Percentiles rank a stretch among this genome's conserved stretches.
Conservation (phyloP, 2,888 invertebrate species). For the Itoplectis maculator region DNA sequence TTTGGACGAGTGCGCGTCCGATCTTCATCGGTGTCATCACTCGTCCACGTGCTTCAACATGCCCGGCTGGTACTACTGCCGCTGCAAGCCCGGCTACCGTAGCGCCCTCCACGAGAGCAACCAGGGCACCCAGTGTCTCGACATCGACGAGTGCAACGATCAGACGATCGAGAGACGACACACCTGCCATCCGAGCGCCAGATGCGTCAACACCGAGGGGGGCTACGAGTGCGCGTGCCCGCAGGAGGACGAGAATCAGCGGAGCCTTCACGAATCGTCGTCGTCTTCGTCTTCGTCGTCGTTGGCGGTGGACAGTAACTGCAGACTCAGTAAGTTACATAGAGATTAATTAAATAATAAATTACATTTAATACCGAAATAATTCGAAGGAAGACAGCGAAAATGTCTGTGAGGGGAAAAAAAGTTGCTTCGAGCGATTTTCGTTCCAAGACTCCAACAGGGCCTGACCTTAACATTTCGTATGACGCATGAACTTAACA, state of each 20-base stretch:
- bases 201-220: constrained; percentile 92
- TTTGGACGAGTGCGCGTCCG: constrained; percentile 92
- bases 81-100: constrained; percentile 92
- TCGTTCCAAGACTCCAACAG: neutral
- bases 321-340: constrained; percentile 88
- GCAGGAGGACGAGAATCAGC: constrained; percentile 73
- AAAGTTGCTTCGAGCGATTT: neutral
- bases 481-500: neutral
- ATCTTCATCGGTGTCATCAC: constrained; percentile 90
- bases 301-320: constrained; percentile 81
- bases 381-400: neutral
- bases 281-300: constrained; percentile 21
- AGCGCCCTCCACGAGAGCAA: constrained; percentile 86
- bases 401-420: neutral
- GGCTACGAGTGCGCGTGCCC: constrained; percentile 92
- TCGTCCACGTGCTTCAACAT: constrained; percentile 94
- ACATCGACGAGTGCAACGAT: constrained; percentile 93
- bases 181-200: constrained; percentile 92
- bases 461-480: neutral
- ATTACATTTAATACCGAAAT: neutral
- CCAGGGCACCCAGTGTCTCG: constrained; percentile 88
- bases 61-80: constrained; percentile 96
- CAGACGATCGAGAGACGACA: constrained; percentile 86
- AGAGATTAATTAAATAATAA: neutral
- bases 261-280: constrained; percentile 28